Percentiles rank a stretch among this genome's conserved stretches.
Evolutionary conservation across 2,888 invertebrate species (phyloP).

Genomic region (Gerosis bhagava): DNA sequence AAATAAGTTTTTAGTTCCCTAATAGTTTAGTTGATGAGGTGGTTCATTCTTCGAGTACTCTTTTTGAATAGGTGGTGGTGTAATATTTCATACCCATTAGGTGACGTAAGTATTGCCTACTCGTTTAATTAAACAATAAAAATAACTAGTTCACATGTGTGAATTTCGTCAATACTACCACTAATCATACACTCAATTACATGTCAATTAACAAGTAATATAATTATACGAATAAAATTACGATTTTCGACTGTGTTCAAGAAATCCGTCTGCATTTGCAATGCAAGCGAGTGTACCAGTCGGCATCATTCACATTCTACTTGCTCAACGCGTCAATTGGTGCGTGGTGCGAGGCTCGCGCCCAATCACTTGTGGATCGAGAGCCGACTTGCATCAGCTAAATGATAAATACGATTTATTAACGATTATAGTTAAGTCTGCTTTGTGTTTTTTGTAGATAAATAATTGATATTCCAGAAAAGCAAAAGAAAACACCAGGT

Average conservation of each 20-base stretch:
- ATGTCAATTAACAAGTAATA: neutral
- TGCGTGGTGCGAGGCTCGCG: constrained; percentile 23
- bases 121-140: no score
- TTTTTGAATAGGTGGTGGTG: no score
- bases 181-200: constrained; percentile 5
- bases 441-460: no score
- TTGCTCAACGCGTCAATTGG: constrained; percentile 32
- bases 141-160: neutral
- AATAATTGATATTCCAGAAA: no score
- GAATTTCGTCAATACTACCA: neutral
- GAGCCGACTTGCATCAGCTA: constrained; percentile 11
- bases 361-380: neutral
- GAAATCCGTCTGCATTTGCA: constrained; percentile 14
- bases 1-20: no score
- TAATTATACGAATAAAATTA: constrained; percentile 8
- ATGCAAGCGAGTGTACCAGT: neutral
- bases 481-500: no score
- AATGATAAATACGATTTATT: constrained; percentile 15
- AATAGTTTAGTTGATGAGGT: no score
- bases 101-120: no score
- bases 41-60: no score
- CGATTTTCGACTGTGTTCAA: constrained; percentile 9
- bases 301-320: no score
- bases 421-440: no score
- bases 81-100: no score